A percentile compares a stretch with the other conserved stretches of the same genome.
Conservation (phyloP, 2,888 invertebrate species). For the Lordiphosa andalusiaca region DNA sequence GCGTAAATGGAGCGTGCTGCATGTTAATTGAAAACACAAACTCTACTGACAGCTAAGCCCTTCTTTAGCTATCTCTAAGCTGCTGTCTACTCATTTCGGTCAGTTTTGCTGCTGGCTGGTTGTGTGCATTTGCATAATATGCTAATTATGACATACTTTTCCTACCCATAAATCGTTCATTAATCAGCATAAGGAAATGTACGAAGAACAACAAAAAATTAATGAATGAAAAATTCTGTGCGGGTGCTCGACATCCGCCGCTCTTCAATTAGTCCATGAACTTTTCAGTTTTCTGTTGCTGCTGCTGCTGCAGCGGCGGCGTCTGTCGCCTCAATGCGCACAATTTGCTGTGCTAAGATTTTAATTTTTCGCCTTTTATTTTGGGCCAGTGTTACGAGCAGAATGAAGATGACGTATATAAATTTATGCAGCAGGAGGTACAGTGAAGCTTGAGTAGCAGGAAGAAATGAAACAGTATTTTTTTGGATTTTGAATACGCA, state of each 20-base stretch:
- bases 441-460: slow-evolving; percentile 5
- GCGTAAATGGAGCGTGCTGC: slow-evolving; percentile 47
- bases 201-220: slow-evolving; percentile 11
- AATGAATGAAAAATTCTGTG: slow-evolving; percentile 9
- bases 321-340: slow-evolving; percentile 32
- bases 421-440: slow-evolving; percentile 35
- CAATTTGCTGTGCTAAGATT: slow-evolving; percentile 45
- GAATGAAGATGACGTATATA: slow-evolving; percentile 28
- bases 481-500: too few species aligned
- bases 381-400: slow-evolving; percentile 1
- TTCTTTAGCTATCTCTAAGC: slow-evolving; percentile 3
- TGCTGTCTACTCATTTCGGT: slow-evolving; percentile 3
- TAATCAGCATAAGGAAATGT: slow-evolving; percentile 25
- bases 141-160: slow-evolving; percentile 54
- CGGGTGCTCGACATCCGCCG: slow-evolving; percentile 12
- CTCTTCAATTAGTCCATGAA: slow-evolving; percentile 33
- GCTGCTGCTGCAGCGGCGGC: slow-evolving; percentile 14
- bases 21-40: slow-evolving; percentile 46
- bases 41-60: slow-evolving; percentile 29
- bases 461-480: too few species aligned
- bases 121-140: slow-evolving; percentile 57
- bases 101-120: slow-evolving; percentile 26
- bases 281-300: slow-evolving; percentile 22
- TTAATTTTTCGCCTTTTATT: slow-evolving; percentile 38
- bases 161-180: slow-evolving; percentile 52